Evolutionary conservation across 2,888 invertebrate species (phyloP), one percentile per base, ranked within the genome.

Genomic region (Leuctra nigra): DNA sequence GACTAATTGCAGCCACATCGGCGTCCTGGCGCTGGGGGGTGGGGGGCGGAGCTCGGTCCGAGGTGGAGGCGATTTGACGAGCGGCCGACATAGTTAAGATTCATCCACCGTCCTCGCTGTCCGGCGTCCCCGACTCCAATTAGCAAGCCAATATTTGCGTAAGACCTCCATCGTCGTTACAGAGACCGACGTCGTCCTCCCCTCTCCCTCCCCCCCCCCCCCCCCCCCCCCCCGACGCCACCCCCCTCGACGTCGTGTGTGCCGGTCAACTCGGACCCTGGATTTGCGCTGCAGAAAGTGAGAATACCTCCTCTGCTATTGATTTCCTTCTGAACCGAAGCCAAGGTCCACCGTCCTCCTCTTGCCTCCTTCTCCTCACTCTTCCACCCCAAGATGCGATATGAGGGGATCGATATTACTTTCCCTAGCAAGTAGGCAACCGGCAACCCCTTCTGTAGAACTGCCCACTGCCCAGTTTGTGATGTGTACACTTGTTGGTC

Each of bases 371-470:
- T n/a, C n/a, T n/a, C n/a, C n/a, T n/a, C n/a, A n/a, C n/a, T n/a
- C n/a, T n/a, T n/a, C n/a, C n/a, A n/a, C n/a, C n/a, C 16, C 35
- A 50, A 50, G 50, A 50, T 33, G 50, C 22, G 50, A 35, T 50
- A 35, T 50, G 29, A 6, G 50, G 29, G 50, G 50, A 20, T 50
- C 50, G 50, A 50, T 50, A 50, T 29, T 33, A 50, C 50, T 50
- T 50, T 50, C 50, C 50, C 50, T 50, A 50, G 50, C 50, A 50
- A 50, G 50, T 50, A 50, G 50, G 50, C 33, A 33, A 33, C 48
- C 48, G 41, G 41, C 33, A 20, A 20, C 33, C 22, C 22, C 50
- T 33, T 29, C 18, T 33, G 18, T 24, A 35, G 11, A 29, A 29
- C 29, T 29, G 29, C 7, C 29, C 29, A 29, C 6, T 11, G 29